Base-by-base conservation (phyloP, 2,797 vertebrate species). In the Pipistrellus kuhlii region DNA sequence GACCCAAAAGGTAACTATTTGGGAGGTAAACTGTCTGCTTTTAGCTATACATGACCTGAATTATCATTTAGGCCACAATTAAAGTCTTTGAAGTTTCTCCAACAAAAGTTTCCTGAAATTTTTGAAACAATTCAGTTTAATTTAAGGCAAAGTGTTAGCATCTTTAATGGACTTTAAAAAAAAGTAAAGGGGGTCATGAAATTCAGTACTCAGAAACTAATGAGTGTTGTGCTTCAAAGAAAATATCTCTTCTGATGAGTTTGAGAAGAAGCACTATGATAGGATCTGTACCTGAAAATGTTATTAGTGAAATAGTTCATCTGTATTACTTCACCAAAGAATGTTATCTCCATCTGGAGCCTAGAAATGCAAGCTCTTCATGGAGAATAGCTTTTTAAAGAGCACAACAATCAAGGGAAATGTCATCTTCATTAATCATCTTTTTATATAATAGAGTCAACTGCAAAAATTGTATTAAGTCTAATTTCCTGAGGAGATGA, bases 341-440 rank as follows among this genome's bases (percentile, higher is more conserved):
- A 90, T 76, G 25, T 30, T 88, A 90, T 84, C 97, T 96, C 85
- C 77, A 94, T 81, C 48, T 95, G 62, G 83, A 96, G 66, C 83
- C 73, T 94, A 55, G 94, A 96, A 97, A 96, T 71, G 72, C 0
- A 30, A 97, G 89, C 82, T 95, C 86, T 96, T 97, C 93, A 27
- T 68, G 64, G 80, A 95, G 83, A 97, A 57, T 75, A 85, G 88
- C 75, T 93, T 97, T 88, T 53, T 92, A 97, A 98, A 98, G 89
- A 97, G 94, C 93, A 94, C 72, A 97, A 97, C 76, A 96, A 96
- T 97, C 95, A 97, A 82, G 51, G 51, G 95, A 97, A 98, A 98
- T 97, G 96, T 97, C 97, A 97, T 73, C 78, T 59, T 97, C 95
- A 97, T 98, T 98, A 97, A 97, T 97, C 95, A 97, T 59, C n/a